These are phyloP conservation scores for Scytalopus superciliaris DNA, from an alignment of 2,113 vertebrate species.

Conservation along the genomic window DNA sequence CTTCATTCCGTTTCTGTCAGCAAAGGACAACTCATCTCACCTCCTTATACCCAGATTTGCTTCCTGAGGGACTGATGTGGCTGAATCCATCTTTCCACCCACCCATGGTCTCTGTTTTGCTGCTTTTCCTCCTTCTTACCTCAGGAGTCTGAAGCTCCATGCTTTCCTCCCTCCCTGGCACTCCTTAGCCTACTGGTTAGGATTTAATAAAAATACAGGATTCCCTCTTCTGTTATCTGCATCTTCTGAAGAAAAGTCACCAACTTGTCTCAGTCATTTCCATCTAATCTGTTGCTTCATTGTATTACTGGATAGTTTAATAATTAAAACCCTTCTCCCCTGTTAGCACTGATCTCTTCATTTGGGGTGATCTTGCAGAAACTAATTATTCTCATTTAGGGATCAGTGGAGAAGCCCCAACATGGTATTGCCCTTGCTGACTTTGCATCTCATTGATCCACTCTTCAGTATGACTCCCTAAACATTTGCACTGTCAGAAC, in stretches of 20 bases:
- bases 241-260: background rate
- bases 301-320: background rate
- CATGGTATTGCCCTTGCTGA: background rate
- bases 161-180: background rate
- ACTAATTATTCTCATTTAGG: background rate
- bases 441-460: background rate
- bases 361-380: background rate
- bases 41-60: background rate
- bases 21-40: background rate
- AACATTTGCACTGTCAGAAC: background rate
- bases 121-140: background rate
- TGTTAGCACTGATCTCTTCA: background rate
- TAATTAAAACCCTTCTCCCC: background rate
- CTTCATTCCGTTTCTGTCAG: background rate
- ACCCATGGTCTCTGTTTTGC: background rate
- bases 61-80: rapidly evolving
- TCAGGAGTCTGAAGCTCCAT: background rate
- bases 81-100: background rate
- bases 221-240: background rate
- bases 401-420: background rate
- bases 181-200: background rate
- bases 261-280: background rate
- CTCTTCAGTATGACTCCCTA: background rate
- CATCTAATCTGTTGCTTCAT: background rate
- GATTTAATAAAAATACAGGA: background rate